Percentiles rank a stretch among this genome's conserved stretches.
phyloP scores from a whole-genome alignment of 2,797 vertebrate genomes.

The Vireo griseus region DNA sequence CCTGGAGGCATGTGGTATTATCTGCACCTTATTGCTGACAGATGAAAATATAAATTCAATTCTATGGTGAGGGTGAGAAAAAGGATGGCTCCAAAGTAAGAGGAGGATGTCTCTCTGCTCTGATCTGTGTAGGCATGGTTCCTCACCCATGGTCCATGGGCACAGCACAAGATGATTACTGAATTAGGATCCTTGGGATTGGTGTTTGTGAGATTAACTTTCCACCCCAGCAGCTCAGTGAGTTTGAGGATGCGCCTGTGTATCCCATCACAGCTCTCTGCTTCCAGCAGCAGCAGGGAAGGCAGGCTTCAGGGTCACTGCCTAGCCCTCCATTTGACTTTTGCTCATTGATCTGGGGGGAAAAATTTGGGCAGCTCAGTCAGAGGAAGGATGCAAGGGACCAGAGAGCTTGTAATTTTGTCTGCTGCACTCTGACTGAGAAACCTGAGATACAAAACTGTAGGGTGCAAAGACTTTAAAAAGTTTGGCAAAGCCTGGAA shows the following conservation, averaged over 20 bases:
- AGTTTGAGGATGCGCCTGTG: background rate
- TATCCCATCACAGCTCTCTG: background rate
- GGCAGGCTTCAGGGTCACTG: rapidly evolving
- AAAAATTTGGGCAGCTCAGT: background rate
- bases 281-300: background rate
- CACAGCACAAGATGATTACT: background rate
- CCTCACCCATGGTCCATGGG: background rate
- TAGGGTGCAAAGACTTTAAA: background rate
- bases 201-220: background rate
- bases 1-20: background rate
- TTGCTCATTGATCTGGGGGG: background rate
- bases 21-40: background rate
- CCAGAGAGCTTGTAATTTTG: background rate
- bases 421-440: background rate
- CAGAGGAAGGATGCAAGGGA: background rate
- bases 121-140: background rate
- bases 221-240: background rate
- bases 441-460: background rate
- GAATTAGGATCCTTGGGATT: background rate
- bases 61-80: background rate
- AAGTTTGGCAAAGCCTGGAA: background rate
- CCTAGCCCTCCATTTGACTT: rapidly evolving
- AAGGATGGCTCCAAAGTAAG: background rate
- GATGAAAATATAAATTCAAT: background rate
- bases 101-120: background rate